Evolutionary conservation across 2,888 invertebrate genomes (phyloP), one percentile per base, ranked within the genome.

Genomic region (Brachypalpus laphriformis): DNA sequence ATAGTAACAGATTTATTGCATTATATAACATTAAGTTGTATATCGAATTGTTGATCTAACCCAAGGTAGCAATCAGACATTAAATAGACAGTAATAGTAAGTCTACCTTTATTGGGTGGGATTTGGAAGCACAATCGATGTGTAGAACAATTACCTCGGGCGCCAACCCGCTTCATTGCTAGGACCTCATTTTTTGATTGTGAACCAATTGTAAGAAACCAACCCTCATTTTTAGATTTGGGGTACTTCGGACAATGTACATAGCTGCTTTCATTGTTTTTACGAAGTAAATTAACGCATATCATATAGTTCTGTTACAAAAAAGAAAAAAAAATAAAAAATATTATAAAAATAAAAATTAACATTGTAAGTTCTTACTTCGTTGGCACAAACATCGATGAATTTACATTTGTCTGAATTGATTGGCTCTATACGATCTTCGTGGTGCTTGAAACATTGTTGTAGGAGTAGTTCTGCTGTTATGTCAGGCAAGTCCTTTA

Each of bases 31-130:
- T 94, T 93, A 59, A 94, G 91, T 70, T 93, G 93, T 20, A 94
- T 88, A 87, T 94, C 93, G 82, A 93, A 97, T 89, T 98, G 98
- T 90, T 99, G 98, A 92, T 99, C 99, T 28, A 98, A 93, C 1
- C 98, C 98, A 87, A 99, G 93, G 89, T 98, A 98, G 82, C 96
- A 96, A 92, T 99, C 99, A 56, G 98, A 98, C 93, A 98, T 94
- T 66, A 99, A 91, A 91, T 97, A 98, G 20, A 98, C 91, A 0
- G 96, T 96, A 90, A 97, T 94, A 86, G 95, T 94, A 54, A 95
- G 93, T n/a, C 95, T 94, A 34, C 97, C 97, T 94, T 94, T 94
- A 87, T 90, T 92, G 8, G 92, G 90, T 14, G 96, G 96, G 3
- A 95, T 93, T 80, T 92, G 93, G 87, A 97, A 94, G 22, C 94